phyloP scores from a whole-genome alignment of 2,888 invertebrate genomes.

The Blera fallax region DNA sequence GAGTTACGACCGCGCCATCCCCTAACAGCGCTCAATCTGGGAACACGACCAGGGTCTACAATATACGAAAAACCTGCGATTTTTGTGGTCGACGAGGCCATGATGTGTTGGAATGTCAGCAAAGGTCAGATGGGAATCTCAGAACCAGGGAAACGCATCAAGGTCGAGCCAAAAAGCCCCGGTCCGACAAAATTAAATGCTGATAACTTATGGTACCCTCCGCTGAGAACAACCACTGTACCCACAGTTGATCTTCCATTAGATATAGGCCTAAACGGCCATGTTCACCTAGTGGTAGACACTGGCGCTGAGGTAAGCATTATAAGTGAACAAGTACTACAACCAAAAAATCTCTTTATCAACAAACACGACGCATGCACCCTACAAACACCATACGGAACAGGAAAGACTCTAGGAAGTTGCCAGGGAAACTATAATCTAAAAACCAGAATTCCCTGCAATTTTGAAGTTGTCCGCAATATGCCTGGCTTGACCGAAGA shows the following conservation, averaged over 20 bases:
- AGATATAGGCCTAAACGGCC: background rate
- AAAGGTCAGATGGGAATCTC: too few species aligned
- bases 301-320: background rate
- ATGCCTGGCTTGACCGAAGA: background rate
- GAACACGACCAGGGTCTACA: too few species aligned
- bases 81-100: too few species aligned
- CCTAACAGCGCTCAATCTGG: too few species aligned
- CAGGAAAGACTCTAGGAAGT: background rate
- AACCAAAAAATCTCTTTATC: too few species aligned
- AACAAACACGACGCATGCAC: background rate
- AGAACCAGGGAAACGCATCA: too few species aligned
- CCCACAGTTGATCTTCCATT: background rate
- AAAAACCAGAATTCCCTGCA: background rate
- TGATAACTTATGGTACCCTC: too few species aligned
- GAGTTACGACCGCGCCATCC: too few species aligned
- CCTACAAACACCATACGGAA: background rate
- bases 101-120: too few species aligned
- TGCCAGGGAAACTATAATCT: background rate
- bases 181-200: too few species aligned
- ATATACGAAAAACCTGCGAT: too few species aligned
- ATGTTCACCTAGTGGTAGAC: background rate
- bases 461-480: background rate
- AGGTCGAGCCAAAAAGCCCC: too few species aligned
- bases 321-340: background rate
- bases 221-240: background rate